These are phyloP conservation scores for Antheraea yamamai DNA, from an alignment of 2,888 invertebrate species.

Conservation along the genomic window DNA sequence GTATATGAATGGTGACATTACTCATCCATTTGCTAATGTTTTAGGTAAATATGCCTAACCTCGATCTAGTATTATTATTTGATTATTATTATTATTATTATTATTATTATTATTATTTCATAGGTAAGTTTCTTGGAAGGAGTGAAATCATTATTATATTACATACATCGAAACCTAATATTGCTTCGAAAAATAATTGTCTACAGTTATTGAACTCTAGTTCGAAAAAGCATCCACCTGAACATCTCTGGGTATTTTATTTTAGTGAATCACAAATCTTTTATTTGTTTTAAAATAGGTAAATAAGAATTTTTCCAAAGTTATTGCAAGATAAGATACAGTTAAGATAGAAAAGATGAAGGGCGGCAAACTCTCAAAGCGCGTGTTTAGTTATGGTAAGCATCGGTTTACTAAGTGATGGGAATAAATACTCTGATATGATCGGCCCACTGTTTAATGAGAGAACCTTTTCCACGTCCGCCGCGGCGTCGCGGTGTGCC, in stretches of 20 bases:
- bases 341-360: neutral
- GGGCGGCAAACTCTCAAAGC: slow-evolving; percentile 49
- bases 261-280: neutral
- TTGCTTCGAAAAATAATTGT: neutral
- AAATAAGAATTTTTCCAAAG: neutral
- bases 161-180: neutral
- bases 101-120: too few relatives aligned
- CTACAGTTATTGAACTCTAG: neutral
- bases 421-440: slow-evolving; percentile 77
- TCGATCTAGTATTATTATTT: neutral
- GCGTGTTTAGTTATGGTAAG: slow-evolving; percentile 71
- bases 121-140: too few relatives aligned
- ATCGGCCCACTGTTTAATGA: slow-evolving; percentile 80
- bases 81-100: too few relatives aligned
- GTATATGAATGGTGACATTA: neutral
- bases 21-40: neutral
- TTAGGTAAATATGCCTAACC: neutral
- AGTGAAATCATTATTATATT: too few relatives aligned
- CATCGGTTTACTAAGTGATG: slow-evolving; percentile 65
- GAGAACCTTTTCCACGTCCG: slow-evolving; percentile 78
- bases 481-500: slow-evolving; percentile 66
- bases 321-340: neutral
- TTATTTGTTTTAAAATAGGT: neutral
- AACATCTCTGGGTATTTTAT: neutral
- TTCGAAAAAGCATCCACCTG: neutral